Base-by-base conservation (phyloP, 2,888 invertebrate species). In the Drosophila nigritarsus region DNA sequence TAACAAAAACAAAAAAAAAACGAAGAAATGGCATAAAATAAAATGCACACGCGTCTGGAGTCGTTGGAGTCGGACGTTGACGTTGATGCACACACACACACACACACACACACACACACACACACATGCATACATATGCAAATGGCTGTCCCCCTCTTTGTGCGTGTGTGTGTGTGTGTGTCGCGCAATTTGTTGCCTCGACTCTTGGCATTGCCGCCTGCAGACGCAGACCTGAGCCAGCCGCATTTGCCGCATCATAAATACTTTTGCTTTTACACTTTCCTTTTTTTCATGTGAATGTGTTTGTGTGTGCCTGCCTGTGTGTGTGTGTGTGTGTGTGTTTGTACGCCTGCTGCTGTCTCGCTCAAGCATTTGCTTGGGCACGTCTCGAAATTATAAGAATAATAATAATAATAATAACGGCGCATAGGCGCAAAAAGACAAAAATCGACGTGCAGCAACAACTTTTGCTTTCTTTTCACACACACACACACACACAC, bases 181-280 rank as follows among this genome's bases (percentile, higher is more conserved):
- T 58, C 51, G 51, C 71, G 78, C 80, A 80, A 74, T 66, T 68
- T 63, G 81, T 32, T 73, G 61, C 65, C 50, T 60, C 27, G 56
- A 38, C 65, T 49, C 71, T 55, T 45, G 62, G 51, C 56, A 54
- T 36, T 61, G 48, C 29, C 49, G 49, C 49, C 13, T n/a, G 59
- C 78, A 76, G 60, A 69, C 65, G 59, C 78, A 76, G 60, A 71
- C 63, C 77, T 73, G 65, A 76, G 68, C 74, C 68, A 72, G 81
- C 83, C 86, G 78, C 78, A 72, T 71, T 82, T 82, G 86, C 78
- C 71, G 87, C 84, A 83, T 72, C 70, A 77, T 81, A 89, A 89
- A 85, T 89, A 87, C 89, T 87, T 87, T 89, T 89, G 89, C 89
- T 89, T 84, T 88, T 84, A 83, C 89, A 84, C 89, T 84, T 84